Evolutionary conservation across 2,113 vertebrate species (phyloP), one percentile per base, ranked within the genome.

Genomic region (Anseranas semipalmata): DNA sequence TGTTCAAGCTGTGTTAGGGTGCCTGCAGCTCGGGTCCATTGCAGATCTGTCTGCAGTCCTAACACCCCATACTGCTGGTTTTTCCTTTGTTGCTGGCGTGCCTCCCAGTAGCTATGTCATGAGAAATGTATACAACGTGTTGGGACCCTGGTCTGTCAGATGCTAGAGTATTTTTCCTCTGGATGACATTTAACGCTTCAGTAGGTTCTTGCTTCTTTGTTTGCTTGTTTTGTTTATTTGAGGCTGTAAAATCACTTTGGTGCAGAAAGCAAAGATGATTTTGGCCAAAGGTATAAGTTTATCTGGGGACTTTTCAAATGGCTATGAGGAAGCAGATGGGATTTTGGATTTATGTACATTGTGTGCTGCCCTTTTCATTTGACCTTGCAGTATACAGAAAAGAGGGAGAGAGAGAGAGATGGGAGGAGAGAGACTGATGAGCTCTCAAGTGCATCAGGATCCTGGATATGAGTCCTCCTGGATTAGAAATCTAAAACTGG

Each of bases 1-100:
- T 55, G 39, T 84, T 79, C 65, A 79, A 86, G n/a, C 53, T 97
- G 87, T 39, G 91, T 84, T 92, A 46, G 76, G 83, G 92, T 45
- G 68, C 59, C 22, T 59, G 80, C 81, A 72, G 39, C n/a, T 66
- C n/a, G 46, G 21, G 4, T 52, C 37, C 37, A 12, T 65, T 73
- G 79, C 68, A 90, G 72, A 73, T 43, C 48, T 71, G n/a, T 32
- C 30, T 90, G 32, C 74, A 77, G 46, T 74, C 58, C 50, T 53
- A 59, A 4, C 55, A 55, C 53, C 77, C 52, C 45, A 53, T 22
- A 25, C 43, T 77, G 73, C 30, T 65, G 12, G 30, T n/a, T 67
- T 21, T 86, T 39, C 52, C 41, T 73, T 72, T 85, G 46, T 76
- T 66, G 58, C 58, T n/a, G 81, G 55, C 39, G n/a, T 71, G 55